These are phyloP conservation scores for Daphoenositta chrysoptera DNA, from an alignment of 2,113 vertebrate species.

Conservation along the genomic window DNA sequence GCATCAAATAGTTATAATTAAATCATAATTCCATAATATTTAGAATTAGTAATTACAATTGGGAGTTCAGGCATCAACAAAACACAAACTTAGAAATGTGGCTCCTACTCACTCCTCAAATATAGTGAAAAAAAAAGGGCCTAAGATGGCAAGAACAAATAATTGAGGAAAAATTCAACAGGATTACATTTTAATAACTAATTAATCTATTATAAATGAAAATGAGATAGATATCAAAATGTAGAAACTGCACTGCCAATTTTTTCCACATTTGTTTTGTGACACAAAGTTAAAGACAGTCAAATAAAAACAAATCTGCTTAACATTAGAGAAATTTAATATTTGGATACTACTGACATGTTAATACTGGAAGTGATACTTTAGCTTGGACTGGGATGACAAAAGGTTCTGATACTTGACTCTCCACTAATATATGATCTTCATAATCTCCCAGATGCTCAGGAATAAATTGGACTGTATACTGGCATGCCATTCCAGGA, in stretches of 20 bases:
- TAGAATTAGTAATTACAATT: neutral
- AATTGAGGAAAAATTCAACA: neutral
- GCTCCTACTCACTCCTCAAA: neutral
- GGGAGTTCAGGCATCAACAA: neutral
- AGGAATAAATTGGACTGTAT: constrained; percentile 84
- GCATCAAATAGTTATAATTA: neutral
- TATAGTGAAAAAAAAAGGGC: neutral
- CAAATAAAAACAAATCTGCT: neutral
- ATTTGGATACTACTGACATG: constrained; percentile 72
- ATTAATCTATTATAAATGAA: neutral
- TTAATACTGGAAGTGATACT: constrained; percentile 84
- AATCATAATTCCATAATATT: neutral
- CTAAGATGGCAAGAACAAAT: neutral
- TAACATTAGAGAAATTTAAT: neutral
- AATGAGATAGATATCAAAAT: neutral
- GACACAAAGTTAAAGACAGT: neutral
- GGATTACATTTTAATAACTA: neutral
- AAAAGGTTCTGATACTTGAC: constrained; percentile 75
- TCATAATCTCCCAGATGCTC: constrained; percentile 83
- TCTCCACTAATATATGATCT: constrained; percentile 85
- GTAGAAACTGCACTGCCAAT: neutral
- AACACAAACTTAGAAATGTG: neutral
- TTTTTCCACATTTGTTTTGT: neutral
- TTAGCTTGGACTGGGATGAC: constrained; percentile 81
- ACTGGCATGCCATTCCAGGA: constrained; percentile 92